These are phyloP conservation scores for Apis dorsata DNA, from an alignment of 1,140 invertebrate species.

Conservation along the genomic window DNA sequence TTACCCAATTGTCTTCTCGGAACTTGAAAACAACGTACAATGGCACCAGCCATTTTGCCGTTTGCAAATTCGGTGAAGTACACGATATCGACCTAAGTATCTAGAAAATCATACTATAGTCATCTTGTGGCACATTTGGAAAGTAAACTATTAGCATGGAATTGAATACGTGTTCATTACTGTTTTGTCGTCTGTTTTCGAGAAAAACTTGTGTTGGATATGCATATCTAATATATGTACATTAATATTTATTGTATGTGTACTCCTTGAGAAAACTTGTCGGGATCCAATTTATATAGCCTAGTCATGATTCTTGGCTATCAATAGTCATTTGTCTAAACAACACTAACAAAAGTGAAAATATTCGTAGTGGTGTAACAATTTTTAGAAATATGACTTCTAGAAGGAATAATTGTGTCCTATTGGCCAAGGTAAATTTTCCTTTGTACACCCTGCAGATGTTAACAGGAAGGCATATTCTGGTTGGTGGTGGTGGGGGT, in stretches of 20 bases:
- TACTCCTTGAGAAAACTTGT: not conserved
- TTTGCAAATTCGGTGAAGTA: not conserved
- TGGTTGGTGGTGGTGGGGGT: conserved; percentile 97
- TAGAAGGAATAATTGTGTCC: conserved; percentile 82
- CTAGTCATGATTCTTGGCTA: conserved; percentile 6
- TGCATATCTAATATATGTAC: no score
- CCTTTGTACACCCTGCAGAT: conserved; percentile 94
- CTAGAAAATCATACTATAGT: not conserved
- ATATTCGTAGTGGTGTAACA: not conserved
- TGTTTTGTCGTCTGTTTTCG: conserved; percentile 37
- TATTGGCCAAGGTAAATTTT: conserved; percentile 93
- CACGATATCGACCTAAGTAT: not conserved
- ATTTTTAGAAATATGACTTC: conserved; percentile 68
- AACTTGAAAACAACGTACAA: conserved; percentile 82
- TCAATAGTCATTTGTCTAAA: conserved; percentile 16
- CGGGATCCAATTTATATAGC: not conserved
- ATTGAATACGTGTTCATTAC: conserved; percentile 54
- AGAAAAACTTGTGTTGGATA: not conserved
- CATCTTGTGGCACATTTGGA: not conserved
- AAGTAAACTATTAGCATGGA: not conserved
- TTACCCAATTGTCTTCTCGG: conserved; percentile 82
- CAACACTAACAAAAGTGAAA: not conserved
- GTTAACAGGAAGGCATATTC: conserved; percentile 93
- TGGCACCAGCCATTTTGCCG: conserved; percentile 83
- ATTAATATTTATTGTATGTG: no score